Evolutionary conservation across 64 coral and sea anemone species (phyloP).

Genomic region (Actinia equina): DNA sequence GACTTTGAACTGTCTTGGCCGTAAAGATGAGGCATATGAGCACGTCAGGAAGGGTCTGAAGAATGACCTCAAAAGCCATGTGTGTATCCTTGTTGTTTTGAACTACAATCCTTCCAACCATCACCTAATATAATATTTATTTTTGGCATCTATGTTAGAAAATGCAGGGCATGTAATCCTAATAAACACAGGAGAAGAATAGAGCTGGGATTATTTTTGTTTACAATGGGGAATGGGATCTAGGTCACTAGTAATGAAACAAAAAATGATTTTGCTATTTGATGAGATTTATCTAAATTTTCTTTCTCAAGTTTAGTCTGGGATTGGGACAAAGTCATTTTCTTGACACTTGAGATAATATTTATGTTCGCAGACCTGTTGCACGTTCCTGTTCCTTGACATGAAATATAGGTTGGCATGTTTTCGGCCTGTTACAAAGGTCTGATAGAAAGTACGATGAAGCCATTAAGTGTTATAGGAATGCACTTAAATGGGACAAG

Average conservation of each 20-base stretch:
- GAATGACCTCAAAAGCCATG: constrained; percentile 98
- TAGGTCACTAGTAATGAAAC: no score
- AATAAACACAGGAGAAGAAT: neutral
- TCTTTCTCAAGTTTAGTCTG: no score
- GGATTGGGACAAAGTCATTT: no score
- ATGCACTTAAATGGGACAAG: constrained; percentile 97
- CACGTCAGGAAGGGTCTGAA: constrained; percentile 73
- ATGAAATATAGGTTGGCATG: constrained; percentile 85
- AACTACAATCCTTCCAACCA: no score
- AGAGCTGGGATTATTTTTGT: no score
- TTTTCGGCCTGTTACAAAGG: constrained; percentile 92
- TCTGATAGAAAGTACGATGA: constrained; percentile 98
- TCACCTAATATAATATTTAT: no score
- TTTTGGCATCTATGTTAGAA: no score
- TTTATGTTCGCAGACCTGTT: no score
- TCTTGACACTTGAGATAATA: no score
- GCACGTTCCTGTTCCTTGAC: neutral
- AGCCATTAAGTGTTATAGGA: constrained; percentile 98
- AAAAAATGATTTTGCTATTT: no score
- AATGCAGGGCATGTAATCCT: neutral
- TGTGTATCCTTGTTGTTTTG: constrained; percentile 82
- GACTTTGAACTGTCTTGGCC: constrained; percentile 90
- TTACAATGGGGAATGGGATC: no score
- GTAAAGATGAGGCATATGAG: constrained; percentile 91
- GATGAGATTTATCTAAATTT: no score